Conservation (phyloP, 1,140 invertebrate species). For the Bombus superbus region DNA sequence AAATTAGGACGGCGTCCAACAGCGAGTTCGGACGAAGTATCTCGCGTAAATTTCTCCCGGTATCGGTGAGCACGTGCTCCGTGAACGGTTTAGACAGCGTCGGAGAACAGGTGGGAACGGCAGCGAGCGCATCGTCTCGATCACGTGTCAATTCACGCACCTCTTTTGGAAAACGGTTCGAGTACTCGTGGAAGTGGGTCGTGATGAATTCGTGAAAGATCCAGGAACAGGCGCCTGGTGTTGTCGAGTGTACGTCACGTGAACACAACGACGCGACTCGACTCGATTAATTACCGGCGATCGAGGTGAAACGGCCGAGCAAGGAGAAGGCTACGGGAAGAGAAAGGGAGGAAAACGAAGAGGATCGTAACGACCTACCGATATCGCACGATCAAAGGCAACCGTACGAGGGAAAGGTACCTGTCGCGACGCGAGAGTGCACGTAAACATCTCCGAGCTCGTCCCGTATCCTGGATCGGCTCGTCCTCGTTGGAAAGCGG, state of each 20-base stretch:
- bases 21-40: background rate
- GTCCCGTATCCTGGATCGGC: constrained; percentile 32
- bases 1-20: background rate
- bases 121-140: background rate
- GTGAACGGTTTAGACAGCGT: background rate
- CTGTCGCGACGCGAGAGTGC: constrained; percentile 55
- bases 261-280: constrained; percentile 6
- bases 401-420: constrained; percentile 62
- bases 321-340: background rate
- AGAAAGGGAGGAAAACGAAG: constrained; percentile 29
- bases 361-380: constrained; percentile 15
- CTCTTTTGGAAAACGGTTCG: background rate
- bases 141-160: background rate
- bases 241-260: constrained; percentile 8
- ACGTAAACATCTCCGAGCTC: constrained; percentile 34
- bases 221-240: background rate
- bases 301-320: constrained; percentile 24
- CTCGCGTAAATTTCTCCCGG: background rate
- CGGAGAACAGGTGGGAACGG: background rate
- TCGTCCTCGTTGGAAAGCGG: constrained; percentile 19
- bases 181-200: background rate
- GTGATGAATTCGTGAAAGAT: background rate
- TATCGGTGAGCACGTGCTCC: background rate
- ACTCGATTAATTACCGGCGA: constrained; percentile 29
- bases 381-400: constrained; percentile 50